A percentile compares a stretch with the other conserved stretches of the same genome.
Evolutionary conservation across 2,888 invertebrate genomes (phyloP).

Genomic region (Pilophorus perplexus): DNA sequence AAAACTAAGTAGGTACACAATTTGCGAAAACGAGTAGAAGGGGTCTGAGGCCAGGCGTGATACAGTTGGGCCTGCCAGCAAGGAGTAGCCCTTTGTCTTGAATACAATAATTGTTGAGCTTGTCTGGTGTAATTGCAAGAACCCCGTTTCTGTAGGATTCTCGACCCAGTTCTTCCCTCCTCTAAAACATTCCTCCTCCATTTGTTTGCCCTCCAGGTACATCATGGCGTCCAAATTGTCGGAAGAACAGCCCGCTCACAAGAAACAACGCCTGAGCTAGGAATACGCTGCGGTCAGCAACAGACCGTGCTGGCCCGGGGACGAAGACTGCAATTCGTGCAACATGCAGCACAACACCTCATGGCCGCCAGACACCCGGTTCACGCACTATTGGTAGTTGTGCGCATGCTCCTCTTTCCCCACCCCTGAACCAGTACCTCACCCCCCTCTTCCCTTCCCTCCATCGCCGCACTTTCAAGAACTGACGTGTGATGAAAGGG

Average conservation of each 20-base stretch:
- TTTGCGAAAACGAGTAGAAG: no score
- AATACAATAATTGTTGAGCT: no score
- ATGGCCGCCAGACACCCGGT: slow-evolving; percentile 43
- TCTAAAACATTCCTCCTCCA: not conserved
- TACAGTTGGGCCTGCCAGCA: no score
- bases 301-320: slow-evolving; percentile 45
- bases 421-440: not conserved
- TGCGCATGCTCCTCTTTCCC: not conserved
- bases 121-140: no score
- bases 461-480: not conserved
- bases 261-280: slow-evolving; percentile 62
- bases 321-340: slow-evolving; percentile 40
- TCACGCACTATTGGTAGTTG: slow-evolving; percentile 47
- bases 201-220: slow-evolving; percentile 16
- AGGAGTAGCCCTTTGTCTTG: no score
- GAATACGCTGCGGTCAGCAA: slow-evolving; percentile 54
- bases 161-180: no score
- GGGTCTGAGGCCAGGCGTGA: no score
- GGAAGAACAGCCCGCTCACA: slow-evolving; percentile 48
- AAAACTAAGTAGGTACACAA: no score
- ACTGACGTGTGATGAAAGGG: slow-evolving; percentile 9
- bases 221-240: slow-evolving; percentile 25
- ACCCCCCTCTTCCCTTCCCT: not conserved
- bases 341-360: slow-evolving; percentile 42
- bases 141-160: no score